Conservation (phyloP, 2,888 invertebrate species). For the Lydus trimaculatus region DNA sequence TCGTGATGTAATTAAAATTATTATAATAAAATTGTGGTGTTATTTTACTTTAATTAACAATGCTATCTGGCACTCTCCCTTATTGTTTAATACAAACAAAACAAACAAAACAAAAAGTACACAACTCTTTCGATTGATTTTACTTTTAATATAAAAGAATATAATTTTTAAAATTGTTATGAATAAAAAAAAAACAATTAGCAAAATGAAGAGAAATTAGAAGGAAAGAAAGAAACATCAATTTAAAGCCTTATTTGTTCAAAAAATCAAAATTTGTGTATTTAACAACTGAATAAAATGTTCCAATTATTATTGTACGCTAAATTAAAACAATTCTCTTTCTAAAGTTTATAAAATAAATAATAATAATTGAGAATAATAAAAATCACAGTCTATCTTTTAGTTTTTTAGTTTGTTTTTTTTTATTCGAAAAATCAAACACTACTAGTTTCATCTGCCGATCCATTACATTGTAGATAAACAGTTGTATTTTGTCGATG, state of each 20-base stretch:
- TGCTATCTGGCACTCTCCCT: neutral
- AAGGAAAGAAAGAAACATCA: too few species aligned
- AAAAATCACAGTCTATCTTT: constrained; percentile 41
- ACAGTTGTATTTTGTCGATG: constrained; percentile 59
- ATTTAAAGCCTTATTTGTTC: too few species aligned
- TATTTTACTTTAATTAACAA: neutral
- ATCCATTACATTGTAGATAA: constrained; percentile 40
- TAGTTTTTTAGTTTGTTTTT: too few species aligned
- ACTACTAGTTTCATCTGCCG: constrained; percentile 40
- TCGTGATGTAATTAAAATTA: constrained; percentile 2
- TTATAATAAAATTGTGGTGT: neutral
- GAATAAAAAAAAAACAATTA: constrained; percentile 14
- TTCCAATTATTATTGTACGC: constrained; percentile 38
- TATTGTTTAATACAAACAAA: neutral
- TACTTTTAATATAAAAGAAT: constrained; percentile 35
- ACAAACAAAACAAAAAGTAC: neutral
- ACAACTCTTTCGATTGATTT: constrained; percentile 24
- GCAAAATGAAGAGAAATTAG: too few species aligned
- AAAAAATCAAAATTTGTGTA: constrained; percentile 27
- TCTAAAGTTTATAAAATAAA: constrained; percentile 27
- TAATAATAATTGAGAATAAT: constrained; percentile 30
- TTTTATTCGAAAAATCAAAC: constrained; percentile 32
- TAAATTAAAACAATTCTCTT: constrained; percentile 34
- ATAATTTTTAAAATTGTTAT: constrained; percentile 7
- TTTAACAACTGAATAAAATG: too few species aligned